A percentile compares a stretch with the other conserved stretches of the same genome.
Conservation (phyloP, 2,113 vertebrate genomes). For the Spermophilus dauricus region DNA sequence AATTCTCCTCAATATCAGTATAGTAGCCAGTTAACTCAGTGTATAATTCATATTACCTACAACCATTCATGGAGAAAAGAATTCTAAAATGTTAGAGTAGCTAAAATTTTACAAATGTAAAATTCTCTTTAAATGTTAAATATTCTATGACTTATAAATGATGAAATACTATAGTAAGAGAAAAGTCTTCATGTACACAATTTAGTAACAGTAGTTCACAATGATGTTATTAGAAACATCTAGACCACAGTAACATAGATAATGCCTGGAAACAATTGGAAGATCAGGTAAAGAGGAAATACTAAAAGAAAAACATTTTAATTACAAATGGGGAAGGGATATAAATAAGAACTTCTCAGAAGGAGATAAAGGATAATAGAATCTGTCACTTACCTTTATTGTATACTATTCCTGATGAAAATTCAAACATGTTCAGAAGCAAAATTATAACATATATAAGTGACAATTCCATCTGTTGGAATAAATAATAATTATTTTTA, state of each 20-base stretch:
- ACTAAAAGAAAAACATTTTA: background rate
- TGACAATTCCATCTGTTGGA: slow-evolving; percentile 68
- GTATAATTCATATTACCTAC: background rate
- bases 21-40: background rate
- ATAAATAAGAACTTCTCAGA: background rate
- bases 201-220: background rate
- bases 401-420: slow-evolving; percentile 57
- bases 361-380: background rate
- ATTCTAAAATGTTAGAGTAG: slow-evolving; percentile 23
- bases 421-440: slow-evolving; percentile 62
- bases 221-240: background rate
- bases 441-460: slow-evolving; percentile 35
- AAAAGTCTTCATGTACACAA: background rate
- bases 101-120: background rate
- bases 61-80: background rate
- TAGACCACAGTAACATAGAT: background rate
- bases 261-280: background rate
- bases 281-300: slow-evolving; percentile 1
- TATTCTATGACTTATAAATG: background rate
- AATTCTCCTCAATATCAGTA: slow-evolving; percentile 6
- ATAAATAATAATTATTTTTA: slow-evolving; percentile 66
- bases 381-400: slow-evolving; percentile 68
- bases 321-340: background rate
- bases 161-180: background rate
- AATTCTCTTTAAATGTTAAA: slow-evolving; percentile 41